These are phyloP conservation scores for Neodontobutis hainanensis DNA, from an alignment of 2,113 vertebrate genomes.

Conservation along the genomic window DNA sequence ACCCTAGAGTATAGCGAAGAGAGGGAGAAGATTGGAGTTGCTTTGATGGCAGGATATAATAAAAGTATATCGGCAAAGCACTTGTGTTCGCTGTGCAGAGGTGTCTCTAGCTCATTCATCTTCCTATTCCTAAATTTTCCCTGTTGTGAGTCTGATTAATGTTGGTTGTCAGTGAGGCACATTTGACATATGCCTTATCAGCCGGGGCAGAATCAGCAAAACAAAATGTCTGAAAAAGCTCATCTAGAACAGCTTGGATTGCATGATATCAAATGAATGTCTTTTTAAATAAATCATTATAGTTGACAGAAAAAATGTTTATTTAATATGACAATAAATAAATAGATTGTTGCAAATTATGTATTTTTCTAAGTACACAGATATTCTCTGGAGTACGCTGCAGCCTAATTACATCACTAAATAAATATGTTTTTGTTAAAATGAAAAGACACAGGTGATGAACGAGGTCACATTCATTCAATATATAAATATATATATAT, in stretches of 20 bases:
- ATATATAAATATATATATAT: too few relatives aligned
- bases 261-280: too few relatives aligned
- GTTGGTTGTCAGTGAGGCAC: background rate
- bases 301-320: too few relatives aligned
- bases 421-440: too few relatives aligned
- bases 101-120: slow-evolving; percentile 18
- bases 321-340: background rate
- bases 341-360: too few relatives aligned
- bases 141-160: background rate
- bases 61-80: slow-evolving; percentile 23
- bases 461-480: too few relatives aligned
- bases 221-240: background rate
- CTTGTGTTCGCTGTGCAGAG: slow-evolving; percentile 1
- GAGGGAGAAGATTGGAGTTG: slow-evolving; percentile 25
- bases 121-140: background rate
- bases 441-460: slow-evolving; percentile 38
- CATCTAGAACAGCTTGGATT: background rate
- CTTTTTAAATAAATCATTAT: too few relatives aligned
- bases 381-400: slow-evolving; percentile 15
- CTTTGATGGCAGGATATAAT: slow-evolving; percentile 40
- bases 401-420: slow-evolving; percentile 9
- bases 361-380: background rate
- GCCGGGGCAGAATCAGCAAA: background rate
- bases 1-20: slow-evolving; percentile 5
- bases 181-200: background rate